Conservation (phyloP, 2,797 vertebrate species). For the Limnodromus scolopaceus region DNA sequence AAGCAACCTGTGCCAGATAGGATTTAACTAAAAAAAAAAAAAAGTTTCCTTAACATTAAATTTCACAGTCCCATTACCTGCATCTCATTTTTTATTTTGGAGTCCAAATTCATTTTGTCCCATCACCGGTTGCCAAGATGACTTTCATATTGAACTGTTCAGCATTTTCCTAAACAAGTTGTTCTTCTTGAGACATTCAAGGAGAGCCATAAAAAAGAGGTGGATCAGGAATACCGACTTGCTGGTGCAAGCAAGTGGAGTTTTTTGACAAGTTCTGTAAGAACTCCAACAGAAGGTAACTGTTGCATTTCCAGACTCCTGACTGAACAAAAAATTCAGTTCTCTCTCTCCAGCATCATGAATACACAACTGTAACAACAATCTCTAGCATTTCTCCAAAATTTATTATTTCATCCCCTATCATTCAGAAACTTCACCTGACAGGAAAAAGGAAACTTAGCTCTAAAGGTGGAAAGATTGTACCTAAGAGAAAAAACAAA, state of each 20-base stretch:
- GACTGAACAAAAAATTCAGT: not conserved
- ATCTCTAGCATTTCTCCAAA: not conserved
- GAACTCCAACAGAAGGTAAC: not conserved
- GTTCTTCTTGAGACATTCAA: not conserved
- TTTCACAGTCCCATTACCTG: not conserved
- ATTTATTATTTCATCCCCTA: not conserved
- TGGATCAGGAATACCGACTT: not conserved
- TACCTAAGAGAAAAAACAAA: not conserved
- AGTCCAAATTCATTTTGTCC: not conserved
- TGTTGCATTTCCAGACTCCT: not conserved
- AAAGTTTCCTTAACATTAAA: not conserved
- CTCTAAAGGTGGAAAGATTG: not conserved
- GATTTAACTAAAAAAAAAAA: not conserved
- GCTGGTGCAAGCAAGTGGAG: accelerated
- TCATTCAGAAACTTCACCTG: not conserved
- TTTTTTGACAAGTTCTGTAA: not conserved
- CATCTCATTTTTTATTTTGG: not conserved
- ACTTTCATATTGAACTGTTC: not conserved
- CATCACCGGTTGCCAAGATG: not conserved
- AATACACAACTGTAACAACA: not conserved
- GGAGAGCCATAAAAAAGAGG: not conserved
- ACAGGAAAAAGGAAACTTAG: not conserved
- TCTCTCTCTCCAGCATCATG: not conserved
- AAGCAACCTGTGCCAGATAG: not conserved
- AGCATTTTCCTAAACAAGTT: not conserved